These are phyloP conservation scores for Shargacucullia verbasci DNA, from an alignment of 2,888 invertebrate genomes.

Conservation along the genomic window DNA sequence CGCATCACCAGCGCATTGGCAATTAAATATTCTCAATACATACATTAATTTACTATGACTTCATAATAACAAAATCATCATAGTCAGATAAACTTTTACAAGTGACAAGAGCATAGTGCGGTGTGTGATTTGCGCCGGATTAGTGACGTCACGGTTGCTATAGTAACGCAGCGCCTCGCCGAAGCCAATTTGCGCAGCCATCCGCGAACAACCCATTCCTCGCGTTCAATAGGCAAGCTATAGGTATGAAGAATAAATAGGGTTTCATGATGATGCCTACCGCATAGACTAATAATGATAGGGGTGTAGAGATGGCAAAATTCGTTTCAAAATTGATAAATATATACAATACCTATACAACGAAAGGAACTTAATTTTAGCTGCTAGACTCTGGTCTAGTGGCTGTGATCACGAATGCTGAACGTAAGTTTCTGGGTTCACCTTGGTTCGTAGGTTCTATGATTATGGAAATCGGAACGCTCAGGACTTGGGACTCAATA, in stretches of 20 bases:
- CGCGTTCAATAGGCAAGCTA: constrained; percentile 15
- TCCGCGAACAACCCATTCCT: constrained; percentile 37
- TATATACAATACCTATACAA: too few species aligned
- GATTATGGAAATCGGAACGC: too few species aligned
- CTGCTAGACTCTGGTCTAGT: too few species aligned
- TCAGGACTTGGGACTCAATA: too few species aligned
- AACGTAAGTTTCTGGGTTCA: too few species aligned
- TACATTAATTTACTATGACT: not conserved
- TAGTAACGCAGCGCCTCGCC: constrained; percentile 43
- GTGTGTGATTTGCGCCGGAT: constrained; percentile 45
- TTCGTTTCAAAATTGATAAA: too few species aligned
- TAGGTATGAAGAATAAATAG: constrained; percentile 10
- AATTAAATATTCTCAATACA: too few species aligned
- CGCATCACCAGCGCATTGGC: too few species aligned
- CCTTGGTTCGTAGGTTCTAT: too few species aligned
- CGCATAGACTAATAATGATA: not conserved
- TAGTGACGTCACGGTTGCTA: constrained; percentile 45
- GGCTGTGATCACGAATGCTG: too few species aligned
- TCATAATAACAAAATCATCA: not conserved
- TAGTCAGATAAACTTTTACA: constrained; percentile 44
- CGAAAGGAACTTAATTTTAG: too few species aligned
- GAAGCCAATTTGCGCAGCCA: constrained; percentile 58
- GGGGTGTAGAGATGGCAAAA: too few species aligned
- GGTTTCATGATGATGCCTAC: constrained; percentile 10
- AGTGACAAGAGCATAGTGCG: constrained; percentile 30